Evolutionary conservation across 1,140 invertebrate genomes (phyloP).

Genomic region (Forficula auricularia): DNA sequence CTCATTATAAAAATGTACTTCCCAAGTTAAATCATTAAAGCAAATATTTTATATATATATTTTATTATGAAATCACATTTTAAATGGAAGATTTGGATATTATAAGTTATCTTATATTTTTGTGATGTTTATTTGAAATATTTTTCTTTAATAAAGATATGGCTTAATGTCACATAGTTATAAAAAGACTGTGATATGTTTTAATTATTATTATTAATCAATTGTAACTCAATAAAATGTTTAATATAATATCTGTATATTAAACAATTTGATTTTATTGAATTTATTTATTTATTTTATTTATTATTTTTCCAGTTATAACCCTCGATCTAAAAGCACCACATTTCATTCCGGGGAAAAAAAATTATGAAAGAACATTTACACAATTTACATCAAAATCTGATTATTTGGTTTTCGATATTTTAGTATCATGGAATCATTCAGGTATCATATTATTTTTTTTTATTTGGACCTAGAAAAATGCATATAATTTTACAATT

Average conservation of each 20-base stretch:
- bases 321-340: conserved; percentile 31
- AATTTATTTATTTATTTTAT: conserved; percentile 13
- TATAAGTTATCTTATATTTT: no score
- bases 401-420: conserved; percentile 23
- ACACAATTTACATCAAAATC: conserved; percentile 23
- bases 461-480: no score
- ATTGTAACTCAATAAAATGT: background rate
- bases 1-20: no score
- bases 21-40: no score
- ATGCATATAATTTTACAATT: no score
- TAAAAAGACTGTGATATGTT: background rate
- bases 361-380: conserved; percentile 28
- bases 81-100: no score
- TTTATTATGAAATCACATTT: no score
- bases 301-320: conserved; percentile 26
- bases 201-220: background rate
- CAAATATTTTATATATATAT: no score
- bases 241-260: background rate
- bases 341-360: conserved; percentile 29
- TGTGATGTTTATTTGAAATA: no score
- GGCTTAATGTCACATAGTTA: no score
- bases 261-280: background rate
- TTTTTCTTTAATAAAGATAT: no score
- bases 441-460: conserved; percentile 22
- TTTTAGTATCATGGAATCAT: conserved; percentile 36